These are phyloP conservation scores for Thrips palmi DNA, from an alignment of 1,140 invertebrate genomes.

Conservation along the genomic window DNA sequence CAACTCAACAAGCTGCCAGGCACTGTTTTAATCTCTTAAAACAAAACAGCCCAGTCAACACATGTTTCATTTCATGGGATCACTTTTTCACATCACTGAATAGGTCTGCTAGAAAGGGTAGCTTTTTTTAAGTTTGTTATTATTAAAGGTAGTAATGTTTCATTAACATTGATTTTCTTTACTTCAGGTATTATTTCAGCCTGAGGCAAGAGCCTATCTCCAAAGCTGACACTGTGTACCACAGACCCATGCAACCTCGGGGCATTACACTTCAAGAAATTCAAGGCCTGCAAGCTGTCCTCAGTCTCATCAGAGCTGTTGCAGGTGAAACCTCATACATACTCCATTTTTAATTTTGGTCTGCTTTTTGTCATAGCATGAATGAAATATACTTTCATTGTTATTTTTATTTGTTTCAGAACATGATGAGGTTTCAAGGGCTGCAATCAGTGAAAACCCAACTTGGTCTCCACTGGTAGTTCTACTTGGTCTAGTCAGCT, in stretches of 20 bases:
- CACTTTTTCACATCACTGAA: conserved; percentile 74
- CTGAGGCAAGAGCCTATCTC: conserved; percentile 45
- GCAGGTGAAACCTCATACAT: conserved; percentile 29
- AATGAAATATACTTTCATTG: neutral
- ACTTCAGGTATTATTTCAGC: conserved; percentile 27
- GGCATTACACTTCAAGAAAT: conserved; percentile 68
- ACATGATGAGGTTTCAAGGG: conserved; percentile 56
- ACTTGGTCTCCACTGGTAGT: conserved; percentile 64
- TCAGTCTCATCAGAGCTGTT: conserved; percentile 56
- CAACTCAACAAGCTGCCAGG: conserved; percentile 45
- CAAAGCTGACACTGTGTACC: conserved; percentile 40
- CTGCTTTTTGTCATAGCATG: neutral
- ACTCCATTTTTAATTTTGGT: neutral
- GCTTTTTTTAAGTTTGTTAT: conserved; percentile 7
- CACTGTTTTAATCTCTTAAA: conserved; percentile 78
- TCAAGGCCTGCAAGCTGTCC: conserved; percentile 65
- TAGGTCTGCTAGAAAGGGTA: conserved; percentile 32
- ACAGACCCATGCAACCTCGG: conserved; percentile 31
- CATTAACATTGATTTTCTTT: conserved; percentile 7
- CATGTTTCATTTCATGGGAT: conserved; percentile 50
- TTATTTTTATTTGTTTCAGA: conserved; percentile 16
- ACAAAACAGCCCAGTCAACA: conserved; percentile 28
- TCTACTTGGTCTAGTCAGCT: conserved; percentile 64
- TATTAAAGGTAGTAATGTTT: neutral
- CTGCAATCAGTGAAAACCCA: conserved; percentile 67